Percentiles rank a stretch among this genome's conserved stretches.
These are phyloP conservation scores for Encarsia formosa DNA, from an alignment of 2,888 invertebrate species.

Conservation along the genomic window DNA sequence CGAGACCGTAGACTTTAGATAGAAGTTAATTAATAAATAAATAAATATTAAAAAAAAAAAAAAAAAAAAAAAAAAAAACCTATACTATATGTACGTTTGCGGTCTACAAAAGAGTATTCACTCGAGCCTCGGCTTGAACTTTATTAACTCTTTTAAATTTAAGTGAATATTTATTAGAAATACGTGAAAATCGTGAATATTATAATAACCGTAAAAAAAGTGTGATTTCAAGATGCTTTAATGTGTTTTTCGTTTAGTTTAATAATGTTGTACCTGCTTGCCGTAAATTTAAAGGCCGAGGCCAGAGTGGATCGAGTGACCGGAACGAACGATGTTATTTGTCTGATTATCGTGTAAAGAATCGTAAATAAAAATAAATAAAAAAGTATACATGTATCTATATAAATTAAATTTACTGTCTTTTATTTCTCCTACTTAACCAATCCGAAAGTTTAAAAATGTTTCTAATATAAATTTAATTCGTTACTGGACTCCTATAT, in stretches of 20 bases:
- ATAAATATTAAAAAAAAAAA: background rate
- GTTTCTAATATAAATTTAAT: no score
- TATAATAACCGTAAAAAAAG: no score
- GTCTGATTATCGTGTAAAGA: conserved; percentile 49
- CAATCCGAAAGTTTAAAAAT: background rate
- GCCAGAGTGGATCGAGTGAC: conserved; percentile 12
- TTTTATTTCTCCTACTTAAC: background rate
- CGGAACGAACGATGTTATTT: conserved; percentile 43
- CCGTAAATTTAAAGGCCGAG: no score
- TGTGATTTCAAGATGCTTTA: no score
- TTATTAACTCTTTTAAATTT: no score
- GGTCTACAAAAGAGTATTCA: conserved; percentile 17
- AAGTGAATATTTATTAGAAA: no score
- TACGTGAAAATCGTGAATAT: no score
- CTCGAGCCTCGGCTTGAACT: conserved; percentile 24
- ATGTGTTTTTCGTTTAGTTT: no score
- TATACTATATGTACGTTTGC: conserved; percentile 34
- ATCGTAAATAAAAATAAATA: conserved; percentile 42
- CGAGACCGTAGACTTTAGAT: conserved; percentile 39
- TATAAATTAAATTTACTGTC: conserved; percentile 3
- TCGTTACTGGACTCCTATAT: no score
- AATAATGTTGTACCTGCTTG: no score
- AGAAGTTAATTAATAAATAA: conserved; percentile 29
- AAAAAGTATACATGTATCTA: conserved; percentile 35
- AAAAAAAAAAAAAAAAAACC: conserved; percentile 22